Evolutionary conservation across 2,888 invertebrate genomes (phyloP), one percentile per base, ranked within the genome.

Genomic region (Drosophila mayaguana): DNA sequence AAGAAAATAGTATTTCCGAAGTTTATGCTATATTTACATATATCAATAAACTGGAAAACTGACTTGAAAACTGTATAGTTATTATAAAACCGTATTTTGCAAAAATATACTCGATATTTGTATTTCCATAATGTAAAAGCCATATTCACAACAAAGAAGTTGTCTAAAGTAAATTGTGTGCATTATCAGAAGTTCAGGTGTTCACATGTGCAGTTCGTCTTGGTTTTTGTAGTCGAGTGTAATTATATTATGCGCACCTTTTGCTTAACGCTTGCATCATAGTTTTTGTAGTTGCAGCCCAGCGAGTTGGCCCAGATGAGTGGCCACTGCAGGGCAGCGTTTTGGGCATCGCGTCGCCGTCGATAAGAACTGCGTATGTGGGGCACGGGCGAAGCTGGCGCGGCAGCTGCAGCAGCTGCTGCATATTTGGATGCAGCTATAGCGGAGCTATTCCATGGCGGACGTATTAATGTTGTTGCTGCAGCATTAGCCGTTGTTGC

Each of bases 261-360:
- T 78, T 86, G 90, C 65, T 80, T 90, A 18, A 92, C 72, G 67
- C 85, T 75, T 78, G 91, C 91, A 83, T 93, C 93, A 72, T 88
- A 92, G 71, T 90, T 89, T 81, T 92, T 92, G 53, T 91, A 90
- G 80, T 85, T 82, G 67, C 91, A 91, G 18, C 85, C 82, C 48
- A 92, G 75, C 25, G 93, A 91, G 68, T 87, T 91, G 69, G 93
- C 92, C 90, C 92, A 93, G 56, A 92, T 76, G 18, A 83, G 75
- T 71, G 88, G 88, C 92, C 92, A 93, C 55, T 91, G 91, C 46
- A 90, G 84, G 22, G 81, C 78, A 55, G 78, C 73, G 53, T 78
- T 83, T 65, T 88, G 83, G 63, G 90, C 90, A 56, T 92, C 92
- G 28, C 91, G 84, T 7, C 91, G 89, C 25, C 92, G 86, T 7